A percentile compares a stretch with the other conserved stretches of the same genome.
Evolutionary conservation across 1,140 invertebrate genomes (phyloP).

Genomic region (Cydia amplana): DNA sequence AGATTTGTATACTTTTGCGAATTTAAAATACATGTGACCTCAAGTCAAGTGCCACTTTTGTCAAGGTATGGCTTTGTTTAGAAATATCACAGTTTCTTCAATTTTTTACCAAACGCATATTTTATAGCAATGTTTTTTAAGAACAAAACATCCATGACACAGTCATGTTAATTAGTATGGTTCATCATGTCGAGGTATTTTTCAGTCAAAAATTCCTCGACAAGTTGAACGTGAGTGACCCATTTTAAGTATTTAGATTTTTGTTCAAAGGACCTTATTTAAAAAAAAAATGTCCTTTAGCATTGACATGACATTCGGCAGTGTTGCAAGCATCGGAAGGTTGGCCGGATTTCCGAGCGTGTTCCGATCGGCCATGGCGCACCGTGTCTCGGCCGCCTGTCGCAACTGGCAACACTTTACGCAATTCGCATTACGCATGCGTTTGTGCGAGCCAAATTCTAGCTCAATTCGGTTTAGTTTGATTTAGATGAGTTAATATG

Average conservation of each 20-base stretch:
- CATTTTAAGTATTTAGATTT: neutral
- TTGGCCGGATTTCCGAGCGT: conserved; percentile 79
- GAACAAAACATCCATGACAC: no score
- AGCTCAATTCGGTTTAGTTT: neutral
- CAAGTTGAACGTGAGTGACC: no score
- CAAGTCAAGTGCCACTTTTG: no score
- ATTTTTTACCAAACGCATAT: no score
- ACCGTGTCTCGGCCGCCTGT: conserved; percentile 71
- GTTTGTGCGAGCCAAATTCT: conserved; percentile 1
- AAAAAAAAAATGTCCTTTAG: conserved; percentile 5
- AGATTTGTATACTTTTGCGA: neutral
- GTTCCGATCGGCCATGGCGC: conserved; percentile 68
- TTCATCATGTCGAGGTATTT: no score
- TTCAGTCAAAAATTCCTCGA: no score
- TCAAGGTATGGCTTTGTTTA: no score
- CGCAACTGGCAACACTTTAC: conserved; percentile 55
- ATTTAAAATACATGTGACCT: neutral
- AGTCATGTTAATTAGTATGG: no score
- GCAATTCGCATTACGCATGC: conserved; percentile 51
- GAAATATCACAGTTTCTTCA: no score
- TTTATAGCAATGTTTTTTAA: no score
- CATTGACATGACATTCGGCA: conserved; percentile 30
- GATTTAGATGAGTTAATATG: neutral
- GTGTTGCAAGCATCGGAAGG: conserved; percentile 78
- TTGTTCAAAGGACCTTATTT: neutral